Percentiles rank a stretch among this genome's conserved stretches.
phyloP scores from a whole-genome alignment of 2,888 invertebrate genomes.

The Aleiodes testaceus region DNA sequence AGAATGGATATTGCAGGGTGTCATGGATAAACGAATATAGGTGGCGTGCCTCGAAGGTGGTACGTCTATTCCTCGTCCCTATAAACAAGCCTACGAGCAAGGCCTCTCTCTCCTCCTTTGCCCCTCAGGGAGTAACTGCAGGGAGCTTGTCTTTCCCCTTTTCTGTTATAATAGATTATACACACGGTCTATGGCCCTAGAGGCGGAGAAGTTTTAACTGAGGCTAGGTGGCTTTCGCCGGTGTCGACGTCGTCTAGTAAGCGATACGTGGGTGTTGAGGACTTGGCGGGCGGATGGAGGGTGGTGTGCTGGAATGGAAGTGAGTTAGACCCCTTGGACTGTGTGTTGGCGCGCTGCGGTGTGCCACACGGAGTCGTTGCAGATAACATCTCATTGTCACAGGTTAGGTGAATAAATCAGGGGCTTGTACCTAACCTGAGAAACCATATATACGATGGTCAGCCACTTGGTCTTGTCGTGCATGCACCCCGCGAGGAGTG shows the following conservation, averaged over 20 bases:
- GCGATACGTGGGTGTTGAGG: conserved; percentile 23
- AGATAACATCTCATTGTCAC: conserved; percentile 70
- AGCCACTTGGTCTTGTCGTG: conserved; percentile 45
- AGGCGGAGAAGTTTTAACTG: conserved; percentile 19
- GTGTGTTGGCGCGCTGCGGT: conserved; percentile 49
- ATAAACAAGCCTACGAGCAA: conserved; percentile 60
- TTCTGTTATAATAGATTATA: conserved; percentile 58
- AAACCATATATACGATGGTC: conserved; percentile 34
- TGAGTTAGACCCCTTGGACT: conserved; percentile 51
- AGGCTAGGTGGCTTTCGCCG: conserved; percentile 33
- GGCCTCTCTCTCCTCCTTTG: neutral
- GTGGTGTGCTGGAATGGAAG: conserved; percentile 42
- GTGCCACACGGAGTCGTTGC: conserved; percentile 56
- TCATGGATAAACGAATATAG: conserved; percentile 47
- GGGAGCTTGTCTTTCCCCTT: conserved; percentile 17
- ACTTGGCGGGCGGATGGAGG: neutral
- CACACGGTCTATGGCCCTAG: conserved; percentile 22
- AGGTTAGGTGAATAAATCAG: conserved; percentile 64
- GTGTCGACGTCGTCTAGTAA: conserved; percentile 35
- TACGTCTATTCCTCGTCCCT: conserved; percentile 55
- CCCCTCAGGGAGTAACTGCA: conserved; percentile 10
- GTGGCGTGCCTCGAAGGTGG: conserved; percentile 58
- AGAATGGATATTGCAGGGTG: conserved; percentile 7
- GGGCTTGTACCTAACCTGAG: conserved; percentile 45
- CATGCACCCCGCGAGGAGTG: neutral